Percentiles rank a stretch among this genome's conserved stretches.
Conservation (phyloP, 2,888 invertebrate genomes). For the Troglohyphantes excavatus region DNA sequence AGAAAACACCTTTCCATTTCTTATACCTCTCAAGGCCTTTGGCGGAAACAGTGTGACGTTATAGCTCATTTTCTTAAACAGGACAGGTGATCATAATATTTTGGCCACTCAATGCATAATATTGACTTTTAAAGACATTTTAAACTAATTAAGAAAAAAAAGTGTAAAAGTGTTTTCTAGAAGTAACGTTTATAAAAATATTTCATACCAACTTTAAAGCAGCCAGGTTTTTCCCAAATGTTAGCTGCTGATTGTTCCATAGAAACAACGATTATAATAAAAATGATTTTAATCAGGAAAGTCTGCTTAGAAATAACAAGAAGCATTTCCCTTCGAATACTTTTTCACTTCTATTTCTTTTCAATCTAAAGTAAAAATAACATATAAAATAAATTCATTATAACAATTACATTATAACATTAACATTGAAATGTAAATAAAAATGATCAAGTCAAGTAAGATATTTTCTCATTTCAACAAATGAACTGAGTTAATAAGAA, state of each 20-base stretch:
- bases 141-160: too few relatives aligned
- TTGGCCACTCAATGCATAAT: too few relatives aligned
- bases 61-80: too few relatives aligned
- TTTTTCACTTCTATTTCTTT: not conserved
- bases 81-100: too few relatives aligned
- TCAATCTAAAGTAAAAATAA: not conserved
- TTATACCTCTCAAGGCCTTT: too few relatives aligned
- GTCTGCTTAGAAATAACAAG: slow-evolving; percentile 4
- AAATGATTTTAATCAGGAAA: not conserved
- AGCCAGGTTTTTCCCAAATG: slow-evolving; percentile 89
- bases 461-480: not conserved
- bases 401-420: not conserved
- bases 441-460: not conserved
- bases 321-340: not conserved
- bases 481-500: not conserved
- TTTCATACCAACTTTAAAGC: slow-evolving; percentile 89
- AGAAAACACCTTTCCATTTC: too few relatives aligned
- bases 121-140: too few relatives aligned
- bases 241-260: slow-evolving; percentile 40
- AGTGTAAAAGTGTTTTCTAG: too few relatives aligned
- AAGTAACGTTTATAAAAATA: not conserved
- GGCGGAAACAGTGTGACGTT: too few relatives aligned
- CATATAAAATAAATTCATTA: not conserved
- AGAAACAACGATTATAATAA: slow-evolving; percentile 11
- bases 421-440: not conserved